Percentiles rank a stretch among this genome's conserved stretches.
Evolutionary conservation across 1,140 invertebrate species (phyloP).

Genomic region (Chironomus striatipennis): DNA sequence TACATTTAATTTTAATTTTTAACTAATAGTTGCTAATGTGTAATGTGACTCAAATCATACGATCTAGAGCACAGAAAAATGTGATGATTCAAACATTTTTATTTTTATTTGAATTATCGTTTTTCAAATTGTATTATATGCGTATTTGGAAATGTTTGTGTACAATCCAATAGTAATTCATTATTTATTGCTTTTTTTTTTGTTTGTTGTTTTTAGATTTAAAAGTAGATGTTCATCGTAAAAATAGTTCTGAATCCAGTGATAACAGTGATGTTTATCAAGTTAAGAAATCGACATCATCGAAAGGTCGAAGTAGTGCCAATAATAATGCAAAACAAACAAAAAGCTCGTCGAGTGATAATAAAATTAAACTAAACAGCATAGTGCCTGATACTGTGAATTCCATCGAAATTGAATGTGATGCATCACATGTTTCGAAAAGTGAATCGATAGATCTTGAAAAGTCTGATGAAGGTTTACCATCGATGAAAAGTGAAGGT

Average conservation of each 20-base stretch:
- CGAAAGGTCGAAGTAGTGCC: background rate
- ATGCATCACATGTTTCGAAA: background rate
- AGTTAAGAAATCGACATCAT: slow-evolving; percentile 39
- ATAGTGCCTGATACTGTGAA: slow-evolving; percentile 13
- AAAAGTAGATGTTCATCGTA: slow-evolving; percentile 85
- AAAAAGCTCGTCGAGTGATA: slow-evolving; percentile 16
- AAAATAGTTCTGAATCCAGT: slow-evolving; percentile 81
- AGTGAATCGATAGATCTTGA: slow-evolving; percentile 15
- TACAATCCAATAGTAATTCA: no score
- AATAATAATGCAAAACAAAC: background rate
- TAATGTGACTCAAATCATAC: no score
- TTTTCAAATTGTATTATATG: no score
- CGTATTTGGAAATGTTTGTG: no score
- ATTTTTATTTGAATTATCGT: slow-evolving; percentile 21
- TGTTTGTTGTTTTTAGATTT: slow-evolving; percentile 51
- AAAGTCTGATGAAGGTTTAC: background rate
- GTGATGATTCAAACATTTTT: slow-evolving; percentile 25
- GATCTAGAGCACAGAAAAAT: no score
- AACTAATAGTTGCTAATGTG: background rate
- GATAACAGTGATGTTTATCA: slow-evolving; percentile 30
- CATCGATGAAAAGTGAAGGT: slow-evolving; percentile 10
- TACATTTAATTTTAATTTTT: background rate
- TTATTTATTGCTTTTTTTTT: no score
- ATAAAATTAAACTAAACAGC: slow-evolving; percentile 6
- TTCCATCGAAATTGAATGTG: background rate